These are phyloP conservation scores for Acronicta aceris DNA, from an alignment of 2,888 invertebrate genomes.

Conservation along the genomic window DNA sequence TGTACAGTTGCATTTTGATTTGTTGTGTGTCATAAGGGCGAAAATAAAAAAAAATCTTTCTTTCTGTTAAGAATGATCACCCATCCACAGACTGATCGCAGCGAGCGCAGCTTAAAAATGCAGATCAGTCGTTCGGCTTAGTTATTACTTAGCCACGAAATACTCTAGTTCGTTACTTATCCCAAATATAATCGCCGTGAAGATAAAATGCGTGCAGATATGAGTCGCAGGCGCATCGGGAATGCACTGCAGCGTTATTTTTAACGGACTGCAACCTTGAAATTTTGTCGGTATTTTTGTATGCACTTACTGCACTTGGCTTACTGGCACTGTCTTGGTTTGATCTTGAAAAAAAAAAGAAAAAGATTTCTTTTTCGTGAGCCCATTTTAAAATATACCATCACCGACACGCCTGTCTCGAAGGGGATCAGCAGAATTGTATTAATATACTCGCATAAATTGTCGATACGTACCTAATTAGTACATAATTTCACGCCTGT, in stretches of 20 bases:
- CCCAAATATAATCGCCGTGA: conserved; percentile 24
- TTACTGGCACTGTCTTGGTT: conserved; percentile 55
- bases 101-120: too few relatives aligned
- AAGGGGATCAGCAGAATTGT: too few relatives aligned
- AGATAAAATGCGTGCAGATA: conserved; percentile 43
- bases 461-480: too few relatives aligned
- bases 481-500: too few relatives aligned
- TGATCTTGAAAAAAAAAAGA: conserved; percentile 53
- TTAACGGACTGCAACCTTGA: conserved; percentile 72
- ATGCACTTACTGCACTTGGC: conserved; percentile 74
- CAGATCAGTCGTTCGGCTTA: too few relatives aligned
- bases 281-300: conserved; percentile 78
- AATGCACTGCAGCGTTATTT: conserved; percentile 70
- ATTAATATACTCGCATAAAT: too few relatives aligned
- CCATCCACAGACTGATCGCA: too few relatives aligned
- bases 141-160: too few relatives aligned
- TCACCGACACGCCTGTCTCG: not conserved
- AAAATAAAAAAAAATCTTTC: too few relatives aligned
- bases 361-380: not conserved
- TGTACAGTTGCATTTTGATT: too few relatives aligned
- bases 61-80: too few relatives aligned
- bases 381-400: not conserved
- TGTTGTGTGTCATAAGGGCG: too few relatives aligned
- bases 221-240: conserved; percentile 51
- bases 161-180: conserved; percentile 19